Evolutionary conservation across 2,888 invertebrate species (phyloP).

Genomic region (Corbicula japonica): DNA sequence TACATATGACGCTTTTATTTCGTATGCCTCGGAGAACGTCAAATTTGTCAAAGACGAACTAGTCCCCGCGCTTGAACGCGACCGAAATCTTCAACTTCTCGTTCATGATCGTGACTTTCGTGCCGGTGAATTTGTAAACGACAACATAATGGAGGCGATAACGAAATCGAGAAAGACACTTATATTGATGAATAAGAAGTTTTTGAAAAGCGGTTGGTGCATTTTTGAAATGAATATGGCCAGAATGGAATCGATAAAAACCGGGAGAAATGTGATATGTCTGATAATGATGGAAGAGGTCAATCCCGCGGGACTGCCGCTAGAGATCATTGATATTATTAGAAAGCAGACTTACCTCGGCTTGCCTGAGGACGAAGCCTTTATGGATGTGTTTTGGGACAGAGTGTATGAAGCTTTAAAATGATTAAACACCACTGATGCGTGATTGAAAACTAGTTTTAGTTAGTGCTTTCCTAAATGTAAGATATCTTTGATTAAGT

Average conservation of each 20-base stretch:
- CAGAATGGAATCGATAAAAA: constrained; percentile 48
- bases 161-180: constrained; percentile 50
- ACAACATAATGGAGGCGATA: constrained; percentile 58
- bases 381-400: constrained; percentile 35
- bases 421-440: too few species aligned
- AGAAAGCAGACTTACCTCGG: constrained; percentile 32
- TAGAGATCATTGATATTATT: constrained; percentile 39
- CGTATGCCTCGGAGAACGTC: constrained; percentile 53
- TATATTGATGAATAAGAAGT: constrained; percentile 43
- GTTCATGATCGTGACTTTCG: constrained; percentile 58
- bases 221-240: constrained; percentile 65
- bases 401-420: constrained; percentile 22
- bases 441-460: too few species aligned
- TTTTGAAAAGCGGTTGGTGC: constrained; percentile 60
- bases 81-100: constrained; percentile 36
- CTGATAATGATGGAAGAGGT: constrained; percentile 41
- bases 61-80: constrained; percentile 42
- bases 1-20: constrained; percentile 51
- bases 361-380: constrained; percentile 10
- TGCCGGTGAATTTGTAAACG: constrained; percentile 45
- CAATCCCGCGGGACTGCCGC: constrained; percentile 1
- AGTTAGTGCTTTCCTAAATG: too few species aligned
- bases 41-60: constrained; percentile 36
- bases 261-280: constrained; percentile 42
- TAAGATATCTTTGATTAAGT: too few species aligned